A percentile compares a stretch with the other conserved stretches of the same genome.
phyloP scores from a whole-genome alignment of 1,140 invertebrate genomes.

The Magallana ariakensis region DNA sequence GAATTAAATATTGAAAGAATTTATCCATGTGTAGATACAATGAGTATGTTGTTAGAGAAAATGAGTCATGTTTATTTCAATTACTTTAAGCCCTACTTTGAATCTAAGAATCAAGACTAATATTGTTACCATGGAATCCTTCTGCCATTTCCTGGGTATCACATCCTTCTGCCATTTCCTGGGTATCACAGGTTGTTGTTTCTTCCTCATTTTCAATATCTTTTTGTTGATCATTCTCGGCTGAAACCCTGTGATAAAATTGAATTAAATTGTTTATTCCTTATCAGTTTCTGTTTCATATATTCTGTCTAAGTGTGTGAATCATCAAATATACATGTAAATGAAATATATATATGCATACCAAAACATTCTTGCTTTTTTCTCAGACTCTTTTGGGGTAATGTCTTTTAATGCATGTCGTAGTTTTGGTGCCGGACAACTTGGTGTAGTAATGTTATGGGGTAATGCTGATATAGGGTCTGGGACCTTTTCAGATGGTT shows the following conservation, averaged over 20 bases:
- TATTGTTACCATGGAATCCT: not conserved
- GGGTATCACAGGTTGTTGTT: not conserved
- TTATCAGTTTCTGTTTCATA: no score
- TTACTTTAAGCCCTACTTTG: slow-evolving; percentile 36
- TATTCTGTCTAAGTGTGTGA: no score
- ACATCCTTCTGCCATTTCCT: not conserved
- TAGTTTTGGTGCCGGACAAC: not conserved
- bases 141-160: not conserved
- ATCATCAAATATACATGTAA: no score
- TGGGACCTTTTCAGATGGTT: slow-evolving; percentile 6
- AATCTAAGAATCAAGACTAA: slow-evolving; percentile 42
- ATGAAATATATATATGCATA: no score
- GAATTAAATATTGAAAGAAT: slow-evolving; percentile 45
- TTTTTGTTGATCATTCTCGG: not conserved
- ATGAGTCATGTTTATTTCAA: slow-evolving; percentile 28
- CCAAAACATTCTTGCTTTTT: not conserved
- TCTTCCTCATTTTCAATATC: no score
- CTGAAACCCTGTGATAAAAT: not conserved
- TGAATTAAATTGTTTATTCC: not conserved
- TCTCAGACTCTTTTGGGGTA: not conserved
- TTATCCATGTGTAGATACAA: slow-evolving; percentile 33
- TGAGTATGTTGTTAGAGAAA: slow-evolving; percentile 7
- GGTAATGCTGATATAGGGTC: not conserved
- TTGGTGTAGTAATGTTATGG: not conserved
- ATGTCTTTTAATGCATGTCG: not conserved